Evolutionary conservation across 2,113 vertebrate species (phyloP).

Genomic region (Oenanthe oenanthe): DNA sequence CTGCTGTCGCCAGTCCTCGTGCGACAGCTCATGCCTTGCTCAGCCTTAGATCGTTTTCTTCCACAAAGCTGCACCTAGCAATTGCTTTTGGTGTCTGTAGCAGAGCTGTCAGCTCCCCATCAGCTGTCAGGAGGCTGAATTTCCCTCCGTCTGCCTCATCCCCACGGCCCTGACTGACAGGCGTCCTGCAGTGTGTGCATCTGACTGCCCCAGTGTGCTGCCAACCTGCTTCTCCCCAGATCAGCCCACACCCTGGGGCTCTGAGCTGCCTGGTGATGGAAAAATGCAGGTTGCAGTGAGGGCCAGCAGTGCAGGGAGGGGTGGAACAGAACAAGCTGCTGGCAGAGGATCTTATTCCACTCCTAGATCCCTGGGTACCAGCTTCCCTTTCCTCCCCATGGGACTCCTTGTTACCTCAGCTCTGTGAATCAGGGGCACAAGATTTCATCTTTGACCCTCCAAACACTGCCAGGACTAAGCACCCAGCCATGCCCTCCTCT

Average conservation of each 20-base stretch:
- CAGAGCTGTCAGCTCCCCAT: constrained; percentile 25
- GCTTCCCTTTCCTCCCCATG: neutral
- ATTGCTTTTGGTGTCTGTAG: constrained; percentile 43
- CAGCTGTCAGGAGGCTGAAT: constrained; percentile 53
- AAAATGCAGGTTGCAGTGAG: neutral
- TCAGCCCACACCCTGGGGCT: neutral
- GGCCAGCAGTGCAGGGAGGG: neutral
- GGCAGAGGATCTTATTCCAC: neutral
- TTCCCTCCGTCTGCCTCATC: constrained; percentile 20
- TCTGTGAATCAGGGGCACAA: neutral
- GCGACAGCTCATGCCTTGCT: neutral
- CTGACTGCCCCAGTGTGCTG: neutral
- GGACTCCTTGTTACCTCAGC: neutral
- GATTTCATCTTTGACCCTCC: neutral
- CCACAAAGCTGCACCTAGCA: constrained; percentile 44
- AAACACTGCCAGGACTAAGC: neutral
- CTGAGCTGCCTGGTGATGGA: neutral
- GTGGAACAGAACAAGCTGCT: neutral
- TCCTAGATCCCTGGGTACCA: accelerated
- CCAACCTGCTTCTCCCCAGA: neutral
- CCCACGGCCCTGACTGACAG: constrained; percentile 21
- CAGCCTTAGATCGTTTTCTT: constrained; percentile 18
- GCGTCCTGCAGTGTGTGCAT: neutral
- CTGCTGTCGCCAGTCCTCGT: accelerated
- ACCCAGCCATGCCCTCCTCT: neutral